Base-by-base conservation (phyloP, 2,888 invertebrate genomes). In the Scrobipalpa costella region DNA sequence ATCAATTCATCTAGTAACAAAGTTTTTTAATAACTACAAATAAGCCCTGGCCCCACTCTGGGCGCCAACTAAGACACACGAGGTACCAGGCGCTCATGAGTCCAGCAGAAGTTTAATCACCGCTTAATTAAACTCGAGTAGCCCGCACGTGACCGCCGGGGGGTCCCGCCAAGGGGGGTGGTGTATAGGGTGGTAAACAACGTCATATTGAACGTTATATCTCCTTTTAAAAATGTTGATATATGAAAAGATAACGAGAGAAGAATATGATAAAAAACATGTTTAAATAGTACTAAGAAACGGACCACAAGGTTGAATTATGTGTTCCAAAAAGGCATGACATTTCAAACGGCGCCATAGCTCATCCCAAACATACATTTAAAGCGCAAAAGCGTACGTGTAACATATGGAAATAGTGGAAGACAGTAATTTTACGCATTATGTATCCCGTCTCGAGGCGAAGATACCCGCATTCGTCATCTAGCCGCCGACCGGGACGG, bases 351-450 rank as follows among this genome's bases (percentile, higher is more conserved):
- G 17, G 15, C 11, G 19, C 57, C 38, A 38, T 36, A 57, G 57
- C 57, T 57, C 57, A 57, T 57, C 57, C 38, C 38, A 27, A 44
- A 59, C 59, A 59, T 59, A 59, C 59, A 59, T 59, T 59, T 36
- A 59, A 50, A 61, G 44, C 47, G 47, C 47, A 38, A 36, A 60
- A 60, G n/a, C 27, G 49, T 34, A 36, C 61, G 34, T 50, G 50
- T 40, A 61, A 61, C 50, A 61, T 50, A 49, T 61, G 50, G 77
- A 78, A 79, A 81, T 84, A 85, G 82, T 84, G 83, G 81, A 81
- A 83, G 84, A 81, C 82, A 80, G 85, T 88, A 85, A 90, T 89
- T 89, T 90, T 85, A 84, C 88, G 88, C 88, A 81, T 88, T 88
- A 89, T 88, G 80, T 88, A 85, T 83, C 86, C 86, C 81, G 87